A percentile compares a stretch with the other conserved stretches of the same genome.
Evolutionary conservation across 2,113 vertebrate species (phyloP).

Genomic region (Lucifuga dentata): DNA sequence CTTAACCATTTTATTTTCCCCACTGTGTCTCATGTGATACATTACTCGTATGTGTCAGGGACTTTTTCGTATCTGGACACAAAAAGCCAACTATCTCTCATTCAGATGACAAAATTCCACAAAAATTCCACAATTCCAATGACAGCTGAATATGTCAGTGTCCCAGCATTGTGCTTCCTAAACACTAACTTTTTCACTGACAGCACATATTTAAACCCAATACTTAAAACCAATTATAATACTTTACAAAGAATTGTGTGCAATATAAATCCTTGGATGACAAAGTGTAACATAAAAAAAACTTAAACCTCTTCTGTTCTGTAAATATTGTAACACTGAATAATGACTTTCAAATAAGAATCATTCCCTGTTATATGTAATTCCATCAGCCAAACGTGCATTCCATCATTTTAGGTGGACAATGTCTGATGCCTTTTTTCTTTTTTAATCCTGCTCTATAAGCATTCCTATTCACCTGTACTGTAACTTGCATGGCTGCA

Average conservation of each 20-base stretch:
- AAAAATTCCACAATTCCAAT: constrained; percentile 12
- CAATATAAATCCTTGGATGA: not conserved
- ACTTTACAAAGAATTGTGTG: not conserved
- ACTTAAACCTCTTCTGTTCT: no score
- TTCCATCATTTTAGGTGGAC: not conserved
- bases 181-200: not conserved
- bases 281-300: not conserved
- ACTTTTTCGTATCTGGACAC: not conserved
- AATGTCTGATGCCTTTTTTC: not conserved
- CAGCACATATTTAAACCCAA: no score
- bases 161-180: not conserved
- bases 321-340: no score
- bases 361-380: no score
- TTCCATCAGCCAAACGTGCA: not conserved
- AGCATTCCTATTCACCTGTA: constrained; percentile 47
- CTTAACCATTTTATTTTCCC: not conserved
- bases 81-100: constrained; percentile 14
- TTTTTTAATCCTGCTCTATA: constrained; percentile 31
- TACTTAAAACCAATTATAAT: not conserved
- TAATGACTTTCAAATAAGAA: no score
- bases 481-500: constrained; percentile 29
- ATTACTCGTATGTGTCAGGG: not conserved
- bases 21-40: constrained; percentile 18
- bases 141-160: constrained; percentile 21
- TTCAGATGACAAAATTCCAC: constrained; percentile 37